Evolutionary conservation across 2,888 invertebrate genomes (phyloP).

Genomic region (Campoplex capitator): DNA sequence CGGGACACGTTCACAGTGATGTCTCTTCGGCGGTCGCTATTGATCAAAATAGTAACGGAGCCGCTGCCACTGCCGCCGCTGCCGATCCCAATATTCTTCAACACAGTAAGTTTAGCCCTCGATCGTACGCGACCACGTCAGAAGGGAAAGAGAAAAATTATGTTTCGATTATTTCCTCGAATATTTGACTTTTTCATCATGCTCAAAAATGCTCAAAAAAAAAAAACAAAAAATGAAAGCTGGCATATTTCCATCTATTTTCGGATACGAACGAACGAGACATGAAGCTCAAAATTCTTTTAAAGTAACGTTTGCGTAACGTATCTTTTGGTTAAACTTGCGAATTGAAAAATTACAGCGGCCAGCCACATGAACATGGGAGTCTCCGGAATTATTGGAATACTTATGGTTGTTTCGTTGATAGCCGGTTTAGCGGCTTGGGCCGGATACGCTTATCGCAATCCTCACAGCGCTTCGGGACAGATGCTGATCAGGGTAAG

Average conservation of each 20-base stretch:
- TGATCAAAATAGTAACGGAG: conserved; percentile 72
- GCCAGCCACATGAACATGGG: conserved; percentile 84
- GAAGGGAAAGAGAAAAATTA: neutral
- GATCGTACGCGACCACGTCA: too few relatives aligned
- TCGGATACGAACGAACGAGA: too few relatives aligned
- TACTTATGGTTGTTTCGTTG: conserved; percentile 90
- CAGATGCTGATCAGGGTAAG: conserved; percentile 97
- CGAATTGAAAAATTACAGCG: conserved; percentile 71
- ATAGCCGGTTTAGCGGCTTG: conserved; percentile 90
- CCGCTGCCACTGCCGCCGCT: conserved; percentile 59
- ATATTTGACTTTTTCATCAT: neutral
- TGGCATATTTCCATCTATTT: neutral
- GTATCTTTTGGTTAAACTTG: neutral
- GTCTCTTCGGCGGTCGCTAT: conserved; percentile 76
- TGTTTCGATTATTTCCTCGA: neutral
- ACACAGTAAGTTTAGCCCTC: conserved; percentile 44
- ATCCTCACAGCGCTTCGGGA: conserved; percentile 98
- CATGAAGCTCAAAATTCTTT: too few relatives aligned
- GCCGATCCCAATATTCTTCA: conserved; percentile 67
- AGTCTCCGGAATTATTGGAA: conserved; percentile 88
- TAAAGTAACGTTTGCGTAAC: too few relatives aligned
- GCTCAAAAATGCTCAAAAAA: too few relatives aligned
- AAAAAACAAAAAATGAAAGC: neutral
- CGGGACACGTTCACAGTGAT: conserved; percentile 73
- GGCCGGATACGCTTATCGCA: conserved; percentile 97